Conservation (phyloP, 2,888 invertebrate species). For the Leptinotarsa haldemani region DNA sequence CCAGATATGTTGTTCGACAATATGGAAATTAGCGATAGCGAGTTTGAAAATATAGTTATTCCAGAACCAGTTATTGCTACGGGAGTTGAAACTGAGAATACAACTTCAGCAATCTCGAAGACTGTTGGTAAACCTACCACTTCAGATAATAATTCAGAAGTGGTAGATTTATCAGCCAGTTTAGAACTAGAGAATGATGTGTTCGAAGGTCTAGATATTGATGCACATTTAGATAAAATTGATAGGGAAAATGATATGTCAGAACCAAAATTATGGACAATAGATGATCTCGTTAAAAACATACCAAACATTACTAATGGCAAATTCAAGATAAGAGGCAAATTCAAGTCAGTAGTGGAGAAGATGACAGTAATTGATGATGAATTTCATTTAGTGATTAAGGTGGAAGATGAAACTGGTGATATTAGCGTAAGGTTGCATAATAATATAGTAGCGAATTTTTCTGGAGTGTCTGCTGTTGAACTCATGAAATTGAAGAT, state of each 20-base stretch:
- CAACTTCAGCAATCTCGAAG: neutral
- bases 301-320: conserved; percentile 61
- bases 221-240: conserved; percentile 51
- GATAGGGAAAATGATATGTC: conserved; percentile 23
- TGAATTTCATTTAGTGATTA: conserved; percentile 70
- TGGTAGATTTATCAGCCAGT: conserved; percentile 25
- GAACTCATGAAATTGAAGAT: conserved; percentile 49
- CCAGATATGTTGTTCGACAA: conserved; percentile 53
- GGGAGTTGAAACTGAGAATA: conserved; percentile 2
- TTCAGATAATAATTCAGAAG: conserved; percentile 4
- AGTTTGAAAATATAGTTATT: conserved; percentile 45
- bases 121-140: conserved; percentile 16
- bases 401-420: conserved; percentile 71
- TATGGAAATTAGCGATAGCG: conserved; percentile 49
- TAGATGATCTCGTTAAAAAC: conserved; percentile 51
- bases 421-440: conserved; percentile 70
- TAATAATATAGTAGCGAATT: conserved; percentile 69
- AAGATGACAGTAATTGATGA: conserved; percentile 69
- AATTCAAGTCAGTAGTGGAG: conserved; percentile 69
- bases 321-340: conserved; percentile 70
- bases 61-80: conserved; percentile 22
- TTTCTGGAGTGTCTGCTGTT: conserved; percentile 67
- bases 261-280: conserved; percentile 42
- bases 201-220: conserved; percentile 58
- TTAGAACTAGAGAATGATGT: conserved; percentile 52